Conservation (phyloP, 2,888 invertebrate genomes). For the Pandemis heparana region DNA sequence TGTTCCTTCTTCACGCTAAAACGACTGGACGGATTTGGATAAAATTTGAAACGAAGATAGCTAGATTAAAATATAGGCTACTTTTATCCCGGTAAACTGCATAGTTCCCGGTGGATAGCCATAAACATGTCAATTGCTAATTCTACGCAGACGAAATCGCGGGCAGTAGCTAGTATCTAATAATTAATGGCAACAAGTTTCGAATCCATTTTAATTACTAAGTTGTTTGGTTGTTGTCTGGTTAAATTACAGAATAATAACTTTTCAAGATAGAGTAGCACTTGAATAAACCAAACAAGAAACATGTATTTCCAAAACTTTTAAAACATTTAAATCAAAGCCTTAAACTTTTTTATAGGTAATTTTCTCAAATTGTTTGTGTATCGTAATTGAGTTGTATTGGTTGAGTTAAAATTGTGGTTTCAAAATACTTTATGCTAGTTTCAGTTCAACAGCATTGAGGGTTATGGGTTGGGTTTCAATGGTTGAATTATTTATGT, state of each 20-base stretch:
- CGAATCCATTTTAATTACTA: conserved; percentile 18
- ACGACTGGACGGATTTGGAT: too few species aligned
- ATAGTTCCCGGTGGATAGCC: too few species aligned
- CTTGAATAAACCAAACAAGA: background rate
- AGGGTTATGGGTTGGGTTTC: background rate
- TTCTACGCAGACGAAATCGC: background rate
- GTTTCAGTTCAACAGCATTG: conserved; percentile 5
- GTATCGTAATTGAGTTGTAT: conserved; percentile 3
- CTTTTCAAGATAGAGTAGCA: background rate
- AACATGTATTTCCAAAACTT: background rate
- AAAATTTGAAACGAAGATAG: too few species aligned
- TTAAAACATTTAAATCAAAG: too few species aligned
- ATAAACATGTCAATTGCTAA: too few species aligned
- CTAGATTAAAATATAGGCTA: too few species aligned
- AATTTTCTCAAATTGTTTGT: background rate
- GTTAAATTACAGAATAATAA: conserved; percentile 12
- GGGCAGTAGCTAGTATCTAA: background rate
- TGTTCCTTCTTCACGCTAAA: too few species aligned
- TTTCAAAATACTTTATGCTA: conserved; percentile 6
- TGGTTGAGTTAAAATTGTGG: background rate
- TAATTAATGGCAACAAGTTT: conserved; percentile 15
- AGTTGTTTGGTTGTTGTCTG: conserved; percentile 8
- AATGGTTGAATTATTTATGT: conserved; percentile 39
- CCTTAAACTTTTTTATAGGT: too few species aligned
- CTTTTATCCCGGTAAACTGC: too few species aligned